A percentile compares a stretch with the other conserved stretches of the same genome.
Evolutionary conservation across 2,113 vertebrate genomes (phyloP).

Genomic region (Prunella himalayana): DNA sequence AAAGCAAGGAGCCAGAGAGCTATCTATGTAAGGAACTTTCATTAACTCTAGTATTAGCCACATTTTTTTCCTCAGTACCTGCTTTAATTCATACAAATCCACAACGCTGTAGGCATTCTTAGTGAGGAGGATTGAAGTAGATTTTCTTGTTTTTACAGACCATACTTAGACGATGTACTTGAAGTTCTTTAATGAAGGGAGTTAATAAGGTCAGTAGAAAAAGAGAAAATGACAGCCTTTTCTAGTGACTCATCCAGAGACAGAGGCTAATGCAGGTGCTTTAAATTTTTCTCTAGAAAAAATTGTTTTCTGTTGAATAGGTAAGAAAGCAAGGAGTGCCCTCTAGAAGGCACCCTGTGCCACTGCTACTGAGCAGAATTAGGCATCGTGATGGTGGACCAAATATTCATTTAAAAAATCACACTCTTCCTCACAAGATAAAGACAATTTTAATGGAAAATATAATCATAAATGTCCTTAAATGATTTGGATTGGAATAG

Average conservation of each 20-base stretch:
- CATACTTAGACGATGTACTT: neutral
- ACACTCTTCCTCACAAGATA: neutral
- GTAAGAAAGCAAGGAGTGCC: neutral
- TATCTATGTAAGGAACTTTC: neutral
- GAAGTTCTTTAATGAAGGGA: neutral
- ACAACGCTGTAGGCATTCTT: neutral
- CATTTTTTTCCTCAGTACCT: rapidly evolving
- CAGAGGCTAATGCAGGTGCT: neutral
- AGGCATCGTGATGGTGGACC: too few relatives aligned
- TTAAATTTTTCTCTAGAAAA: neutral
- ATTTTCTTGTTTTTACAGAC: neutral
- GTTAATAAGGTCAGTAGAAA: neutral
- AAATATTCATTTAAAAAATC: neutral
- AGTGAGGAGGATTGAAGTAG: neutral
- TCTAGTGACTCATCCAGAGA: neutral
- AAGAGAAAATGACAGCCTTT: neutral
- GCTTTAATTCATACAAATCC: neutral
- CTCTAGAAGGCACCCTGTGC: neutral
- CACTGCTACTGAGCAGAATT: neutral
- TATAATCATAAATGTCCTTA: neutral
- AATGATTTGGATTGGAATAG: neutral
- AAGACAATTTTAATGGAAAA: neutral
- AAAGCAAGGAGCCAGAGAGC: neutral
- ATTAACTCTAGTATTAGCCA: neutral
- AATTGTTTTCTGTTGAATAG: neutral